Evolutionary conservation across 2,113 vertebrate species (phyloP).

Genomic region (Nibea albiflora): DNA sequence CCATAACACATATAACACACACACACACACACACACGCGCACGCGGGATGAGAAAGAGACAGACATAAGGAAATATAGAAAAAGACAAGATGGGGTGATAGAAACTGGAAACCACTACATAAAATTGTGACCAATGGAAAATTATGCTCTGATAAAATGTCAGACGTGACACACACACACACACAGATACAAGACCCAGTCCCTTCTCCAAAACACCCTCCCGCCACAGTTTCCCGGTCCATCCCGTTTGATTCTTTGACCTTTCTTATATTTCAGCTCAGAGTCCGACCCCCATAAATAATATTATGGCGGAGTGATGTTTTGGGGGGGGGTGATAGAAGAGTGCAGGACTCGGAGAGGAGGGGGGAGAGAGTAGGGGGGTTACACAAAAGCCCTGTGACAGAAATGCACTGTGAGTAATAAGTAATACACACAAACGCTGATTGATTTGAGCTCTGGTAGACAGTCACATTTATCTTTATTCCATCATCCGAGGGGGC

Average conservation of each 20-base stretch:
- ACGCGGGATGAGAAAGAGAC: neutral
- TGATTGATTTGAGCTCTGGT: slow-evolving; percentile 87
- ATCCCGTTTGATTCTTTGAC: slow-evolving; percentile 76
- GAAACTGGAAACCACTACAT: slow-evolving; percentile 48
- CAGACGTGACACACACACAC: slow-evolving; percentile 29
- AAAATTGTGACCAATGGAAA: slow-evolving; percentile 61
- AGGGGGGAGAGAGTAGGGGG: slow-evolving; percentile 54
- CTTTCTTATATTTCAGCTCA: slow-evolving; percentile 82
- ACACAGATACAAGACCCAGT: neutral
- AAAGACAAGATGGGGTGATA: slow-evolving; percentile 18
- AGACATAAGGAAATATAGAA: neutral
- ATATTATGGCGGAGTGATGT: slow-evolving; percentile 62
- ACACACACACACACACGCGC: neutral
- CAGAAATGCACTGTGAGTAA: slow-evolving; percentile 87
- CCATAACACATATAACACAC: slow-evolving; percentile 1
- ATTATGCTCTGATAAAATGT: slow-evolving; percentile 65
- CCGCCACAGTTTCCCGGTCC: slow-evolving; percentile 23
- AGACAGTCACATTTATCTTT: slow-evolving; percentile 86
- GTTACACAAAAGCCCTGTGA: slow-evolving; percentile 82
- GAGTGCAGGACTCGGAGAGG: slow-evolving; percentile 63
- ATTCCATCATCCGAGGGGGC: slow-evolving; percentile 82
- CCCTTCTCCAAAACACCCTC: slow-evolving; percentile 25
- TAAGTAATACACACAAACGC: slow-evolving; percentile 88
- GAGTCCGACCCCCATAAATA: slow-evolving; percentile 85
- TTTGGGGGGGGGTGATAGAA: slow-evolving; percentile 47